These are phyloP conservation scores for Popillia japonica DNA, from an alignment of 1,140 invertebrate genomes.

Conservation along the genomic window DNA sequence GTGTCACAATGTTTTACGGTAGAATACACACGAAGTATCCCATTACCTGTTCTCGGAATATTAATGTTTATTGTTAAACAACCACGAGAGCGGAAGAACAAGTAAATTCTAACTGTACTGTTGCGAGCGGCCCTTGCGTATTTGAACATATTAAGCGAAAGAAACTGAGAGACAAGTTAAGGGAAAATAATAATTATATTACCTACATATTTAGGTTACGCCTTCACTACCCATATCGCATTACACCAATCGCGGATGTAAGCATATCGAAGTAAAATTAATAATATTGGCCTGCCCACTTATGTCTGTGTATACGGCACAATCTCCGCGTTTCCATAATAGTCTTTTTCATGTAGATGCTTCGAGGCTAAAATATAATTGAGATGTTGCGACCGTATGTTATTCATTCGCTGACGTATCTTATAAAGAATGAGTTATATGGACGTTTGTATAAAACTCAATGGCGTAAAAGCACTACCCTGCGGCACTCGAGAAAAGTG, in stretches of 20 bases:
- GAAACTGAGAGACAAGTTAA: not conserved
- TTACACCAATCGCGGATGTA: not conserved
- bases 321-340: not conserved
- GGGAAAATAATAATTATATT: constrained; percentile 2
- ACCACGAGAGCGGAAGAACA: not conserved
- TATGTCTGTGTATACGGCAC: not conserved
- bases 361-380: constrained; percentile 6
- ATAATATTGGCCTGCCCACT: not conserved
- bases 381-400: not conserved
- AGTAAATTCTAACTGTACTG: not conserved
- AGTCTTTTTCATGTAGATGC: not conserved
- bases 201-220: constrained; percentile 18
- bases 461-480: not conserved
- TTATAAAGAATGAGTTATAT: not conserved
- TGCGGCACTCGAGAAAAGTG: not conserved
- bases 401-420: not conserved
- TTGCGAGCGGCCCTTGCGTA: not conserved
- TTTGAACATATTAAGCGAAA: not conserved
- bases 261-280: not conserved
- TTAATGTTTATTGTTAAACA: not conserved
- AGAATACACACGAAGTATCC: not conserved
- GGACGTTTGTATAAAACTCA: not conserved
- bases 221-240: not conserved
- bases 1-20: not conserved
- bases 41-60: not conserved